Evolutionary conservation across 1,140 invertebrate genomes (phyloP), one percentile per base, ranked within the genome.

Genomic region (Phymastichus coffea): DNA sequence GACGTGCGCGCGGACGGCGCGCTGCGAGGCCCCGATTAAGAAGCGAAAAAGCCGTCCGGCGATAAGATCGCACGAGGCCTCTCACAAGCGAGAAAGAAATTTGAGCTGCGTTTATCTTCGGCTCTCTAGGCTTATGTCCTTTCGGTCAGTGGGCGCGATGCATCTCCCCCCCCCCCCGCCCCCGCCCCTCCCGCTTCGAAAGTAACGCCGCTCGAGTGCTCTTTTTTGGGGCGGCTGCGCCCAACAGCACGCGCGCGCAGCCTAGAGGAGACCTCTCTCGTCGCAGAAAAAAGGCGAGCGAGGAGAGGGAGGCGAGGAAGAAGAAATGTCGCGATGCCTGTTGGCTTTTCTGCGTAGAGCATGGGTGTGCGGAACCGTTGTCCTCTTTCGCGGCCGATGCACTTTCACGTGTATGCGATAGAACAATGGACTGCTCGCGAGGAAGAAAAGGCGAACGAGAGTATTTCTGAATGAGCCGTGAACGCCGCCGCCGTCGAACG

Each of bases 381-480:
- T 12, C n/a, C 37, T 25, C 40, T 17, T 30, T 25, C 12, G 6
- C 26, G 40, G n/a, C 19, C 4, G n/a, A 14, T 2, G 9, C n/a
- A 44, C 40, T 40, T 43, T 53, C 61, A 54, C 60, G 59, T 30
- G 54, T 19, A 41, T 48, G 30, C 47, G 53, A n/a, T 66, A 65
- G 66, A 66, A 71, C 67, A 71, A 68, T 69, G 63, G 62, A 53
- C 53, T n/a, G n/a, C n/a, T n/a, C n/a, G n/a, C n/a, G n/a, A n/a
- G n/a, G n/a, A n/a, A n/a, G n/a, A n/a, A n/a, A n/a, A 58, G 63
- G 41, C 9, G 30, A 56, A 56, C 53, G 41, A 56, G 53, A 49
- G 68, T 65, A 68, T 61, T 67, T 62, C 57, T 70, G 68, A 70
- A 71, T 70, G 70, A 68, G 64, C 63, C 66, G 58, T 66, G 64